Conservation (phyloP, 1,140 invertebrate species). For the Tenebrio molitor region DNA sequence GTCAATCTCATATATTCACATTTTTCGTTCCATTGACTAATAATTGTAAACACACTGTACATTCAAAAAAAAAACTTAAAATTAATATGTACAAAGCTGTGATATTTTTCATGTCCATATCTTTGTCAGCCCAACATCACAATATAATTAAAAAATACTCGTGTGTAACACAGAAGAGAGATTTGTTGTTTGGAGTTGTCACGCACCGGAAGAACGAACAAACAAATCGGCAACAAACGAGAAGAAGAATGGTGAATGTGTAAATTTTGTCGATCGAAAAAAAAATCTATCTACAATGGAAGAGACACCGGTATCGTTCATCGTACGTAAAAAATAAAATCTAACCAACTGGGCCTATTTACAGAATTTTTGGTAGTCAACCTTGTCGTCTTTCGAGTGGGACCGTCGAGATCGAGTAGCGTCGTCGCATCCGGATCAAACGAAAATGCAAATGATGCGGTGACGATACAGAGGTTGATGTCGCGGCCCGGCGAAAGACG, state of each 20-base stretch:
- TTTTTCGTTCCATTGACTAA: constrained; percentile 67
- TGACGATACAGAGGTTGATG: too few species aligned
- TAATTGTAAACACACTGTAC: constrained; percentile 66
- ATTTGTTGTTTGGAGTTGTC: too few species aligned
- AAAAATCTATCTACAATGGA: too few species aligned
- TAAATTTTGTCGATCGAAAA: constrained; percentile 10
- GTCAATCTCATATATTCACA: constrained; percentile 67
- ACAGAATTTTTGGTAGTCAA: constrained; percentile 42
- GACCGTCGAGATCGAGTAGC: too few species aligned
- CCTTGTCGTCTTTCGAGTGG: constrained; percentile 4
- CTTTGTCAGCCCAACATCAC: constrained; percentile 43
- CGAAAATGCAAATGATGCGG: too few species aligned
- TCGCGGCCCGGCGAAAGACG: too few species aligned
- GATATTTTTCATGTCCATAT: constrained; percentile 28
- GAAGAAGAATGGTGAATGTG: constrained; percentile 13
- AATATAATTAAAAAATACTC: constrained; percentile 44
- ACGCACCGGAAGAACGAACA: constrained; percentile 23
- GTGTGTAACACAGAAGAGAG: too few species aligned
- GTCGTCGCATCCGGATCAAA: too few species aligned
- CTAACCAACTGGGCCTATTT: constrained; percentile 28
- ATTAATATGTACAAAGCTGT: constrained; percentile 61
- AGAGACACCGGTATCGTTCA: constrained; percentile 29
- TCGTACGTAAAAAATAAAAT: too few species aligned
- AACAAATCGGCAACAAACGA: constrained; percentile 8
- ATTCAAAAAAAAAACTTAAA: constrained; percentile 65